Percentiles rank a stretch among this genome's conserved stretches.
These are phyloP conservation scores for Clarias laeviceps DNA, from an alignment of 2,797 vertebrate species.

Conservation along the genomic window DNA sequence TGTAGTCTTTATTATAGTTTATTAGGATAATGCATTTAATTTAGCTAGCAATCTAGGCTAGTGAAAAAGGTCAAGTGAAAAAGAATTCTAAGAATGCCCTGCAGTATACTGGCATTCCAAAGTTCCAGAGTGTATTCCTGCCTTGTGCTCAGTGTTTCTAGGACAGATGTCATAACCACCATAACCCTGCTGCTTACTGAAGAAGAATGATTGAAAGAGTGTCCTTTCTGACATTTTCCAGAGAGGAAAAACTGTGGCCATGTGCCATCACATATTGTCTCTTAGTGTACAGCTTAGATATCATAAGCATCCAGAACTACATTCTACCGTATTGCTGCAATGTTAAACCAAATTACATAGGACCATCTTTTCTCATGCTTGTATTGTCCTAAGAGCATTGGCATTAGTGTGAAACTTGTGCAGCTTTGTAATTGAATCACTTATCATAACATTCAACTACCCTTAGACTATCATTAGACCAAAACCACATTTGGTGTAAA, in stretches of 20 bases:
- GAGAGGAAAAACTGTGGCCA: background rate
- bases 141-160: background rate
- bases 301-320: background rate
- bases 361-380: background rate
- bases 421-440: too few species aligned
- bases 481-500: background rate
- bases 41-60: too few species aligned
- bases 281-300: constrained; percentile 1
- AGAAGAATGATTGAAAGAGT: background rate
- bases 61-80: background rate
- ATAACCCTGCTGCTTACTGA: background rate
- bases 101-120: background rate
- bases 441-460: background rate
- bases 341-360: background rate
- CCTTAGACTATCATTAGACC: background rate
- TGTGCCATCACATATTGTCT: background rate
- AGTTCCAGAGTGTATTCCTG: too few species aligned
- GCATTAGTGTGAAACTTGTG: background rate
- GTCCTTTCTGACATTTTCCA: background rate
- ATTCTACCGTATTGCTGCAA: background rate
- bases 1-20: too few species aligned
- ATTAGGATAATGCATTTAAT: too few species aligned
- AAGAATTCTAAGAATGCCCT: background rate
- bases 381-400: background rate
- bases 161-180: background rate